phyloP scores from a whole-genome alignment of 2,888 invertebrate species.

The Trissoscelio sp. region DNA sequence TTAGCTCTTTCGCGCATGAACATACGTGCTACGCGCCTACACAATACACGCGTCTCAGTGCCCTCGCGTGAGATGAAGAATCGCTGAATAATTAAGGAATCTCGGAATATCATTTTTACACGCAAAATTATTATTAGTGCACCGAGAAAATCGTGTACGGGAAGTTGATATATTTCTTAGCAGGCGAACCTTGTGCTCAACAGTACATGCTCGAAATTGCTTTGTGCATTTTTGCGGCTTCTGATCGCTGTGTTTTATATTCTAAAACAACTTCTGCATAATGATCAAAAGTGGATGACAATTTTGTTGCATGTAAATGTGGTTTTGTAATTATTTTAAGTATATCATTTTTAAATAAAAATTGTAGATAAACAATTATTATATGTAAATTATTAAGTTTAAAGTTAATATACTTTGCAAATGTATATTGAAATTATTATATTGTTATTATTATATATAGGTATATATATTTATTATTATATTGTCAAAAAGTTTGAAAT shows the following conservation, averaged over 20 bases:
- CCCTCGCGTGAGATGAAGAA: conserved; percentile 61
- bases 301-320: neutral
- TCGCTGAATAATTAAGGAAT: conserved; percentile 61
- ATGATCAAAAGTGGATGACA: neutral
- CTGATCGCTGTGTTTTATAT: neutral
- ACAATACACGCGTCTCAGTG: conserved; percentile 47
- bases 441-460: no score
- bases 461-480: no score
- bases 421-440: no score
- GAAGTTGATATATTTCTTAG: conserved; percentile 43
- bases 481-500: no score
- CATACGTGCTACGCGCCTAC: conserved; percentile 63
- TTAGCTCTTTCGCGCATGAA: conserved; percentile 63
- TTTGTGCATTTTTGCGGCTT: conserved; percentile 7
- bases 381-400: no score
- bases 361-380: no score
- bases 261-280: no score
- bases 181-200: neutral
- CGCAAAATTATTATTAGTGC: conserved; percentile 58
- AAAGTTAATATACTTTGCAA: no score
- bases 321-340: no score
- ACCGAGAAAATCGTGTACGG: conserved; percentile 34
- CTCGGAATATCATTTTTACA: conserved; percentile 51
- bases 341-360: no score
- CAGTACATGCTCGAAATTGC: conserved; percentile 14